Conservation (phyloP, 1,140 invertebrate genomes). For the Bombus consobrinus region DNA sequence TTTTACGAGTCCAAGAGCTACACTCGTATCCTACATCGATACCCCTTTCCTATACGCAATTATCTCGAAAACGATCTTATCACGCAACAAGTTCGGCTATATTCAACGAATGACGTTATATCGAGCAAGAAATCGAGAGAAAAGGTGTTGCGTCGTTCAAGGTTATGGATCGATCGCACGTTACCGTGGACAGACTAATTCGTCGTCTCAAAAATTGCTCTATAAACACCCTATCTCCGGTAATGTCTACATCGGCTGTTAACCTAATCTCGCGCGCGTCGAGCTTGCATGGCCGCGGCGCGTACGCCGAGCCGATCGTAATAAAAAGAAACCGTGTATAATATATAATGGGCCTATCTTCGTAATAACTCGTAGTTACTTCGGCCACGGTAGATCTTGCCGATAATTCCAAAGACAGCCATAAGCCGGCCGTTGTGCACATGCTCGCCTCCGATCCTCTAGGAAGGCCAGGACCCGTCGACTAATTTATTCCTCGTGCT, state of each 20-base stretch:
- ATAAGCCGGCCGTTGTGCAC: conserved; percentile 18
- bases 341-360: conserved; percentile 72
- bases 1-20: too few species aligned
- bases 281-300: conserved; percentile 13
- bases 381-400: conserved; percentile 63
- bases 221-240: conserved; percentile 62
- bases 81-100: background rate
- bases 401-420: conserved; percentile 67
- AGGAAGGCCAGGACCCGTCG: conserved; percentile 8
- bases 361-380: conserved; percentile 69
- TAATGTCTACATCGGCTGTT: conserved; percentile 67
- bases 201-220: conserved; percentile 61
- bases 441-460: conserved; percentile 26
- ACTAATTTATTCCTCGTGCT: conserved; percentile 46
- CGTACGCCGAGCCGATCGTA: conserved; percentile 32
- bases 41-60: background rate
- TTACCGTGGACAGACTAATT: conserved; percentile 32
- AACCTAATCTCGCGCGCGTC: conserved; percentile 51
- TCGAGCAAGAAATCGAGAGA: background rate
- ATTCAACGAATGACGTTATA: background rate
- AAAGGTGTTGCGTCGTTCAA: background rate
- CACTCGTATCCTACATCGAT: too few species aligned
- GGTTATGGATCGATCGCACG: background rate
- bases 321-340: conserved; percentile 70
- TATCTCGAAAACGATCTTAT: background rate